Base-by-base conservation (phyloP, 2,797 vertebrate genomes). In the Ciconia nigra region DNA sequence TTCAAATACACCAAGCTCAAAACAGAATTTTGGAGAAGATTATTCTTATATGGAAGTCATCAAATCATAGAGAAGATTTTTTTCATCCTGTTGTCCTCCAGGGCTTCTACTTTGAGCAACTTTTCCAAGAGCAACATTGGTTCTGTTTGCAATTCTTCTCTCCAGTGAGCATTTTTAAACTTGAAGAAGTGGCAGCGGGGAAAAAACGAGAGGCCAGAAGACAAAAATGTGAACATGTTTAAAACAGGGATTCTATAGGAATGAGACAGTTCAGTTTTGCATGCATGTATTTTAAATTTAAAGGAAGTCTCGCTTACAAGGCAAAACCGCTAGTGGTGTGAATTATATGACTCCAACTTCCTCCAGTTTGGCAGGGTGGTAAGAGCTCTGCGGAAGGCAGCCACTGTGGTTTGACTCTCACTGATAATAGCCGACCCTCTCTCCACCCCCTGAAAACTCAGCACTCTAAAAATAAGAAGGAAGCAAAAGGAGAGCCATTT, bases 371-470 rank as follows among this genome's bases (percentile, higher is more conserved):
- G 97, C 97, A 97, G 86, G 71, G 57, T 10, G 44, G 92, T 67
- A 92, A 89, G 83, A 96, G 94, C 89, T 92, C 95, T 87, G 70
- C 58, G 14, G 98, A 94, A 97, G 92, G 96, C 98, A 98, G 96
- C 91, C 97, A 96, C 97, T 98, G 98, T 98, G 98, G 98, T 98
- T 99, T 98, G 97, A 98, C 98, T 99, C 98, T 98, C 98, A 97
- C 97, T 98, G 98, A 98, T 99, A 99, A 99, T 99, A 98, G 98
- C 97, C 98, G 97, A 98, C 98, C 97, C 97, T 96, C 90, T 65
- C 89, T 94, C 97, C 96, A 37, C 96, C 93, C 97, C 93, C 96
- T 90, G 92, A 98, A 98, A 98, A 99, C 98, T 98, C 98, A 96
- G 94, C 63, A 57, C 89, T 97, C 98, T 97, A 97, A 97, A 97